Base-by-base conservation (phyloP, 2,797 vertebrate species). In the Poeciliopsis gracilis region DNA sequence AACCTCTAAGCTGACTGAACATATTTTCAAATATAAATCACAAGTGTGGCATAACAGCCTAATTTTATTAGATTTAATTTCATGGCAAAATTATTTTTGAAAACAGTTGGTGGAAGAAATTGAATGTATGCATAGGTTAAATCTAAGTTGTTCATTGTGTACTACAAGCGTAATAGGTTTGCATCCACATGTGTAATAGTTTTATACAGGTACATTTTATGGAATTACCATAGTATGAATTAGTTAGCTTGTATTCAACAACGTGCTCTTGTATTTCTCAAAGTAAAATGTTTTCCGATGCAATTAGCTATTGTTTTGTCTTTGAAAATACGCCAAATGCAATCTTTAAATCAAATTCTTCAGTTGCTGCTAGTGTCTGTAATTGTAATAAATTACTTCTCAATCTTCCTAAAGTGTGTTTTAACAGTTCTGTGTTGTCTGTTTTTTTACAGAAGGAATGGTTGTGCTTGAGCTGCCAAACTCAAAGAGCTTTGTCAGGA, bases 381-480 rank as follows among this genome's bases (percentile, higher is more conserved):
- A 47, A 13, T 23, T 36, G 55, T 46, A 59, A 47, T 13, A 4
- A 2, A 53, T 51, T 45, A 11, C 70, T 76, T 79, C 5, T 76
- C 25, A 71, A 47, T 75, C 1, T 53, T 73, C 1, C 1, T 16
- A 36, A 57, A 74, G 5, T 57, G 18, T 82, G 1, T 33, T 72
- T 77, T 63, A 9, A n/a, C 83, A 77, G 87, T 82, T 23, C 25
- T 75, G 25, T 85, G 8, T 77, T 85, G 11, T 82, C 12, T 85
- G 72, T 92, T 3, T 82, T 87, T 82, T 61, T 94, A 59, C 94
- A 99, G 98, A 96, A 96, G 88, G 97, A 99, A 95, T 99, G 98
- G 98, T 95, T 99, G 74, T 99, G 98, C 90, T 96, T 99, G 93
- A 99, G 96, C 88, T 99, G 98, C 90, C 98, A 99, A 92, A 99